phyloP scores from a whole-genome alignment of 1,140 invertebrate genomes.

The Mercenaria mercenaria region DNA sequence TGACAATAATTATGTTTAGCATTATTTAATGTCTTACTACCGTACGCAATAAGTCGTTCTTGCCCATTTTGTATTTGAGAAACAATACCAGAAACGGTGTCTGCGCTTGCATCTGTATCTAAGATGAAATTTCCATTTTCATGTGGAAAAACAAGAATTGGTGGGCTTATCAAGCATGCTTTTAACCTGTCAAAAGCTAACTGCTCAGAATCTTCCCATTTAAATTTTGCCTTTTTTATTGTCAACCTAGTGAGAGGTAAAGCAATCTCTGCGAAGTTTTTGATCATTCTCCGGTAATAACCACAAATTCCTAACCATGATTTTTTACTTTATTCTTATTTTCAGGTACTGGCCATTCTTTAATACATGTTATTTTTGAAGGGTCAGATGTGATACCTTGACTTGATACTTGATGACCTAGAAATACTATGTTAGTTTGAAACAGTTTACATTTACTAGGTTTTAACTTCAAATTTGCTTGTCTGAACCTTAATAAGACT shows the following conservation, averaged over 20 bases:
- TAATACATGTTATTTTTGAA: constrained; percentile 82
- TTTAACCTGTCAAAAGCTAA: background rate
- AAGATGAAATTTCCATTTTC: constrained; percentile 1
- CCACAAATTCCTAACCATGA: constrained; percentile 62
- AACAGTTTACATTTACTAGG: constrained; percentile 30
- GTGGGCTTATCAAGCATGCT: background rate
- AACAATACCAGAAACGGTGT: background rate
- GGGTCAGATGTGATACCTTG: constrained; percentile 73
- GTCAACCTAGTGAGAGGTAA: background rate
- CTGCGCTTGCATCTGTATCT: background rate
- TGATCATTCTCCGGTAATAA: constrained; percentile 66
- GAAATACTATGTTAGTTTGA: constrained; percentile 25
- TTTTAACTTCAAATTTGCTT: constrained; percentile 33
- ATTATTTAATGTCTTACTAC: constrained; percentile 11
- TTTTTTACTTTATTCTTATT: constrained; percentile 81
- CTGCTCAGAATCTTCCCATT: background rate
- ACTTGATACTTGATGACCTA: constrained; percentile 9
- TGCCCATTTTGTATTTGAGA: background rate
- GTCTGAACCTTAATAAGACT: constrained; percentile 5
- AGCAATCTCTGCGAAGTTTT: constrained; percentile 30
- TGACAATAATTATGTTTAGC: constrained; percentile 1
- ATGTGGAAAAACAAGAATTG: background rate
- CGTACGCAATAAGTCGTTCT: constrained; percentile 22
- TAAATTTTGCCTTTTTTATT: background rate
- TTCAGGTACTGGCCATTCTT: constrained; percentile 74